Conservation (phyloP, 2,113 vertebrate species). For the Epinephelus cyanopodus region DNA sequence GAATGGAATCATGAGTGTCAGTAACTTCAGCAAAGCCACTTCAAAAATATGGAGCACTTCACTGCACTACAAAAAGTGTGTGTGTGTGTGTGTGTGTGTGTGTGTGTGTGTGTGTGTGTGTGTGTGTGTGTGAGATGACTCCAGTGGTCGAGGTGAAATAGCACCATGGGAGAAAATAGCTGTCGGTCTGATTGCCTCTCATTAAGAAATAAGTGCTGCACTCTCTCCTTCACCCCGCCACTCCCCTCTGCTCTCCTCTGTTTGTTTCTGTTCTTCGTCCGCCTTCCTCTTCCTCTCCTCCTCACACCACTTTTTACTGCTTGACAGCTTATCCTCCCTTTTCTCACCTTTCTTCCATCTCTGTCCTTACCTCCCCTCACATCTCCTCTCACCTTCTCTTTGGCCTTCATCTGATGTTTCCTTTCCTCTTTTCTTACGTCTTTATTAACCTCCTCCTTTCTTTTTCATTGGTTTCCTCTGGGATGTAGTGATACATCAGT, state of each 20-base stretch:
- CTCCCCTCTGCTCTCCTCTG: not conserved
- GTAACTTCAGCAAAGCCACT: constrained; percentile 21
- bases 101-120: constrained; percentile 32
- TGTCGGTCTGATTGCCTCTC: constrained; percentile 62
- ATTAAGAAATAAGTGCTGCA: constrained; percentile 67
- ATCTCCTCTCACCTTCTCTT: not conserved
- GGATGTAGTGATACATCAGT: too few relatives aligned
- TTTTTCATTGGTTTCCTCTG: too few relatives aligned
- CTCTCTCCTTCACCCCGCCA: constrained; percentile 33
- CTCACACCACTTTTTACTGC: not conserved
- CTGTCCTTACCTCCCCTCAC: not conserved
- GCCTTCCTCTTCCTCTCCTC: not conserved
- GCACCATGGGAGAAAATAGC: constrained; percentile 49
- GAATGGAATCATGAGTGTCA: constrained; percentile 19
- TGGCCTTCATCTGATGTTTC: not conserved
- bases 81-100: constrained; percentile 31
- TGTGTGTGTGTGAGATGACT: constrained; percentile 30
- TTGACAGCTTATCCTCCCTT: not conserved
- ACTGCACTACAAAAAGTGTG: constrained; percentile 22
- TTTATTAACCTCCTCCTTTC: not conserved
- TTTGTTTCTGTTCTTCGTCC: constrained; percentile 16
- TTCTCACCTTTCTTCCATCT: not conserved
- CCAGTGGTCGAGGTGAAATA: constrained; percentile 35
- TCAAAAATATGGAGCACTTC: constrained; percentile 18
- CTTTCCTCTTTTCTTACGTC: too few relatives aligned